Evolutionary conservation across 2,888 invertebrate genomes (phyloP).

Genomic region (Ceratothoa steindachneri): DNA sequence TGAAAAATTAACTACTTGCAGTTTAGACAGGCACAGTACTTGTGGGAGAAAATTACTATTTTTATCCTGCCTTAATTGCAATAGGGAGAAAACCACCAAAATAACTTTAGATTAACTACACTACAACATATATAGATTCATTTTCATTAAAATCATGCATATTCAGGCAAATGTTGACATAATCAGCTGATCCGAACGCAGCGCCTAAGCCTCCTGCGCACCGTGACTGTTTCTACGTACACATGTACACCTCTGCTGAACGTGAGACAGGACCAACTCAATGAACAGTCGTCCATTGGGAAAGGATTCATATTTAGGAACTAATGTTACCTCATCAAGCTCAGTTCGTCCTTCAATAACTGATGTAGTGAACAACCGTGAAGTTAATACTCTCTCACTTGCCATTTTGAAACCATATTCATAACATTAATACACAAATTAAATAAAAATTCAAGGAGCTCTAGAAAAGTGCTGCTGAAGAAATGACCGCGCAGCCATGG

Average conservation of each 20-base stretch:
- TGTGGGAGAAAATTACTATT: too few species aligned
- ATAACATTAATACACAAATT: conserved; percentile 28
- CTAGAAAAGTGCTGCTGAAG: conserved; percentile 20
- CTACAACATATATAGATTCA: too few species aligned
- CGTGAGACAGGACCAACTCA: background rate
- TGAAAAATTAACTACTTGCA: too few species aligned
- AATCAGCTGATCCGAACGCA: conserved; percentile 42
- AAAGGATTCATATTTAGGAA: conserved; percentile 2
- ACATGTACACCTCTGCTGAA: background rate
- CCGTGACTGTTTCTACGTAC: conserved; percentile 1
- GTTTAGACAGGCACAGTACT: too few species aligned
- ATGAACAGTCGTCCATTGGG: conserved; percentile 7
- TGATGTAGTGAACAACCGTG: conserved; percentile 46
- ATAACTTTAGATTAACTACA: too few species aligned
- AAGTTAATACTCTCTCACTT: conserved; percentile 37
- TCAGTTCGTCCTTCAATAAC: conserved; percentile 45
- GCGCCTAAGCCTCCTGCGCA: conserved; percentile 18
- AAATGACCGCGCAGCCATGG: conserved; percentile 47
- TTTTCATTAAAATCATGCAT: too few species aligned
- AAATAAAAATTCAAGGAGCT: conserved; percentile 20
- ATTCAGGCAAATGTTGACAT: conserved; percentile 15
- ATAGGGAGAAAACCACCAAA: too few species aligned
- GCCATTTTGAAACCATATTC: conserved; percentile 47
- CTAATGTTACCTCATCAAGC: conserved; percentile 41
- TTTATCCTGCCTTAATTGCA: too few species aligned